Evolutionary conservation across 2,113 vertebrate species (phyloP).

Genomic region (Trichechus manatus): DNA sequence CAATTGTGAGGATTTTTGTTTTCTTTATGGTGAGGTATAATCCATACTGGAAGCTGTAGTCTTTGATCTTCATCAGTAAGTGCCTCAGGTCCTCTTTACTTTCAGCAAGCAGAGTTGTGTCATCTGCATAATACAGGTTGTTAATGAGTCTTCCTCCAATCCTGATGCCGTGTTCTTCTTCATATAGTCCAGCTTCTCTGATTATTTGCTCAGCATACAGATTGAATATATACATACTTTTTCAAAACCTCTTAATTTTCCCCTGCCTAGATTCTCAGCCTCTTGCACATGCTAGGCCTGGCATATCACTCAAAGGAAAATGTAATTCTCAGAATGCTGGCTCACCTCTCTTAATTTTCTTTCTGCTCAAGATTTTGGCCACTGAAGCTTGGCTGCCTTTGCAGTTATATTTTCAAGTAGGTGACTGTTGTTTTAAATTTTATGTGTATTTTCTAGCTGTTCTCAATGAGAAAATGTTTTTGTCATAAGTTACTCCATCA

Average conservation of each 20-base stretch:
- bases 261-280: neutral
- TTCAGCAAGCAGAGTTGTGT: too few relatives aligned
- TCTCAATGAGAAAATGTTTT: neutral
- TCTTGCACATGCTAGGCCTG: neutral
- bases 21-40: too few relatives aligned
- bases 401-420: neutral
- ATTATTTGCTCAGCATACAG: too few relatives aligned
- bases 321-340: neutral
- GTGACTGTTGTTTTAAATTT: neutral
- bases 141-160: too few relatives aligned
- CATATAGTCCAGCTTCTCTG: too few relatives aligned
- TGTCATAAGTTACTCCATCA: neutral
- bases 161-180: too few relatives aligned
- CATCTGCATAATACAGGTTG: too few relatives aligned
- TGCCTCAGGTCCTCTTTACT: too few relatives aligned
- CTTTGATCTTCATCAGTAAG: too few relatives aligned
- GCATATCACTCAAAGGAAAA: neutral
- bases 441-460: neutral
- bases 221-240: neutral
- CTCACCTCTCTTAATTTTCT: neutral
- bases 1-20: too few relatives aligned
- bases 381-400: neutral
- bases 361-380: neutral
- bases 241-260: neutral
- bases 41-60: too few relatives aligned